These are phyloP conservation scores for Chrysemys picta DNA, from an alignment of 2,113 vertebrate species.

Conservation along the genomic window DNA sequence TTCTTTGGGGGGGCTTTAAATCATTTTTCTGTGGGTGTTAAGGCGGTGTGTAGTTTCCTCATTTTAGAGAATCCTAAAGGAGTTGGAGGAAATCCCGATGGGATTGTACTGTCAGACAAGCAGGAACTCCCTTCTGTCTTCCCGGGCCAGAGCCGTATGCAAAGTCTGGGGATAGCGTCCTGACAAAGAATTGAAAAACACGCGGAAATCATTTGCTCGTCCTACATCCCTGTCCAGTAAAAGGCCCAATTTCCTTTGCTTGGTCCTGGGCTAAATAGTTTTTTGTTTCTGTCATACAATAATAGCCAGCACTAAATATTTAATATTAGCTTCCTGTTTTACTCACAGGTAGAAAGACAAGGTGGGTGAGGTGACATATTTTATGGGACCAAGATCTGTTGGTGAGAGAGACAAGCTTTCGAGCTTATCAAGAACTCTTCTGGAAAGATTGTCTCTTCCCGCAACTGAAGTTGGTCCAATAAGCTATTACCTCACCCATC, in stretches of 20 bases:
- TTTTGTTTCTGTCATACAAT: neutral
- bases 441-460: too few species aligned
- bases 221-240: neutral
- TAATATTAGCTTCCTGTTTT: neutral
- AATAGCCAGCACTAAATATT: too few species aligned
- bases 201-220: neutral
- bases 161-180: neutral
- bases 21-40: neutral
- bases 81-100: neutral
- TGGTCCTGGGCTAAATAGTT: neutral
- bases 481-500: neutral
- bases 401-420: neutral
- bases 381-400: too few species aligned
- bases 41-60: neutral
- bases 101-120: neutral
- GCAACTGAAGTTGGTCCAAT: neutral
- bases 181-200: neutral
- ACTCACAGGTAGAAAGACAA: too few species aligned
- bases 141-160: neutral
- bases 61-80: neutral
- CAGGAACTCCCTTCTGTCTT: neutral
- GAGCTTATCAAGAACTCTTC: neutral
- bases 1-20: too few species aligned
- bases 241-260: neutral
- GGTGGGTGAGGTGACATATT: neutral